Base-by-base conservation (phyloP, 2,113 vertebrate genomes). In the Leucoraja erinaceus region DNA sequence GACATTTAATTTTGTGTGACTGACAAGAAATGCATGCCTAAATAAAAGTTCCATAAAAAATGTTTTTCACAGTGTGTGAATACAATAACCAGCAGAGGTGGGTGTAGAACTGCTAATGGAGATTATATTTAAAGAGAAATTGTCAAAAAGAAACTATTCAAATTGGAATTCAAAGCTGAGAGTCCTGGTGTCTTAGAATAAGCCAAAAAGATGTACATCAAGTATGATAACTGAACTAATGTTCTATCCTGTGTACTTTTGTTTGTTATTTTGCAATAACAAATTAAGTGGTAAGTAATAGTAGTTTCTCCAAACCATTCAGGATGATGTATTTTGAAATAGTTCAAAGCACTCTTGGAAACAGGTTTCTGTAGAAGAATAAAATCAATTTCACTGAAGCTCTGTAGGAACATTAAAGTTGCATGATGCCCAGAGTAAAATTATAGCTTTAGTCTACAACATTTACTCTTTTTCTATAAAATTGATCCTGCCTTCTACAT, bases 11-110 rank as follows among this genome's bases (percentile, higher is more conserved):
- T 28, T 86, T 54, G 56, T 86, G 56, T 61, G 54, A 86, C 54
- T 86, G 81, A 61, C 81, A 86, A 56, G 47, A 61, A 86, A 25
- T 22, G 12, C 25, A 56, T 1, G 10, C 54, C n/a, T 4, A 86
- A 86, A 61, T 86, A 61, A 14, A 14, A 86, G 56, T 61, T 61
- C 56, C 28, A 86, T 61, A 84, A 11, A 61, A 59, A n/a, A 28
- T 86, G 10, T 54, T 61, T n/a, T 61, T 86, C 81, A 59, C 56
- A 86, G 56, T n/a, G 81, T 25, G 81, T 86, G 81, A 54, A 86
- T 56, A n/a, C 22, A 59, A 28, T 61, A 86, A 86, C 81, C 54
- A 28, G 25, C 81, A 86, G 54, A 61, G 9, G 78, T 86, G 81
- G 56, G 81, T 28, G 81, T 61, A 14, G 12, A 86, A 86, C 54